Evolutionary conservation across 2,888 invertebrate species (phyloP), one percentile per base, ranked within the genome.

Genomic region (Aromia moschata): DNA sequence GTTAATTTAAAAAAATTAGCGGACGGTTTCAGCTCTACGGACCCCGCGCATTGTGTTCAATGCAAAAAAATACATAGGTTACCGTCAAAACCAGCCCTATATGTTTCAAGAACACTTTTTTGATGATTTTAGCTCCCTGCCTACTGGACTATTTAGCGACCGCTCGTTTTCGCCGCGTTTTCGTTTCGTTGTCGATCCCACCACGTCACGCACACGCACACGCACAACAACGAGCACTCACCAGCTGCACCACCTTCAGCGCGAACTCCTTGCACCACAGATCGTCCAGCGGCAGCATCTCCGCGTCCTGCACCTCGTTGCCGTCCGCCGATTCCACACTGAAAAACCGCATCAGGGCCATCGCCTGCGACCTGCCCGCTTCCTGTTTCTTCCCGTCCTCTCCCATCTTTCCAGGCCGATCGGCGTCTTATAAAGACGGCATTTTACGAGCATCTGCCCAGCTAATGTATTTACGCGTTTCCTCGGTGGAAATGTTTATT

Each of bases 181-280:
- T n/a, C n/a, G n/a, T n/a, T n/a, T n/a, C n/a, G n/a, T n/a, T n/a
- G n/a, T n/a, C n/a, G n/a, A n/a, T n/a, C n/a, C n/a, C n/a, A n/a
- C n/a, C n/a, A n/a, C n/a, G n/a, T n/a, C n/a, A n/a, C n/a, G n/a
- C n/a, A n/a, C n/a, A n/a, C n/a, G n/a, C n/a, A n/a, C n/a, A n/a
- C n/a, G n/a, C n/a, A n/a, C n/a, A n/a, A n/a, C n/a, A n/a, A n/a
- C n/a, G n/a, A n/a, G n/a, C 38, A 61, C 69, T 71, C 65, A 75
- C 75, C 60, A 74, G 51, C 62, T 75, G 70, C 3, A 66, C 56
- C 9, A 74, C 59, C 64, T 74, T 74, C 10, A 74, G 55, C 5
- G 70, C 36, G 40, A 75, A 73, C 15, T 74, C 71, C 44, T 52
- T 62, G 12, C 60, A 68, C 47, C 67, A 61, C 25, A 73, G 64